Evolutionary conservation across 2,113 vertebrate species (phyloP).

Genomic region (Salminus brasiliensis): DNA sequence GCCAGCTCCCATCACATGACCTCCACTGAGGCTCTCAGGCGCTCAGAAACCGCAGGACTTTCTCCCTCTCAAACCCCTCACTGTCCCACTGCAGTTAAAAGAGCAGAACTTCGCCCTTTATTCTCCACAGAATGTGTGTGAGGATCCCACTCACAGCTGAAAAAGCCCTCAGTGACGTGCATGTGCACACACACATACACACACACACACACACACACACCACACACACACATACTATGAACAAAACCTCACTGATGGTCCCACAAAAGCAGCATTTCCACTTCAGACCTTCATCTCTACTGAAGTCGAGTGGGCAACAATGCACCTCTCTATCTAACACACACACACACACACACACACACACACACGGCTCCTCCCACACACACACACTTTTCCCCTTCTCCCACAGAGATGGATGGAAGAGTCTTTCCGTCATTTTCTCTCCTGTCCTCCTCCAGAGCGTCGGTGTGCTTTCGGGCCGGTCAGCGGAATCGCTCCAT

Average conservation of each 20-base stretch:
- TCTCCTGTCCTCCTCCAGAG: conserved; percentile 10
- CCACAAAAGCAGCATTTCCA: background rate
- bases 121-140: background rate
- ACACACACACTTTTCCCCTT: conserved; percentile 22
- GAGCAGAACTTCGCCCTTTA: background rate
- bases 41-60: no score
- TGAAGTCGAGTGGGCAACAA: background rate
- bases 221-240: background rate
- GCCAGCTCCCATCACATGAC: background rate
- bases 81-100: background rate
- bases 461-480: conserved; percentile 29
- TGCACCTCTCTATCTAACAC: background rate
- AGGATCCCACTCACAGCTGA: background rate
- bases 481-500: conserved; percentile 35
- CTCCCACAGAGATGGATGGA: conserved; percentile 46
- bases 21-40: background rate
- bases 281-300: background rate
- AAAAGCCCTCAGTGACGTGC: background rate
- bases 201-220: conserved; percentile 6
- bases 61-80: background rate
- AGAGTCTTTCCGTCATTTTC: conserved; percentile 1
- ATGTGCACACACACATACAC: conserved; percentile 1
- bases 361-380: conserved; percentile 21
- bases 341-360: conserved; percentile 36
- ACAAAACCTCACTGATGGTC: background rate